Percentiles rank a stretch among this genome's conserved stretches.
Conservation (phyloP, 2,113 vertebrate species). For the Piliocolobus tephrosceles region DNA sequence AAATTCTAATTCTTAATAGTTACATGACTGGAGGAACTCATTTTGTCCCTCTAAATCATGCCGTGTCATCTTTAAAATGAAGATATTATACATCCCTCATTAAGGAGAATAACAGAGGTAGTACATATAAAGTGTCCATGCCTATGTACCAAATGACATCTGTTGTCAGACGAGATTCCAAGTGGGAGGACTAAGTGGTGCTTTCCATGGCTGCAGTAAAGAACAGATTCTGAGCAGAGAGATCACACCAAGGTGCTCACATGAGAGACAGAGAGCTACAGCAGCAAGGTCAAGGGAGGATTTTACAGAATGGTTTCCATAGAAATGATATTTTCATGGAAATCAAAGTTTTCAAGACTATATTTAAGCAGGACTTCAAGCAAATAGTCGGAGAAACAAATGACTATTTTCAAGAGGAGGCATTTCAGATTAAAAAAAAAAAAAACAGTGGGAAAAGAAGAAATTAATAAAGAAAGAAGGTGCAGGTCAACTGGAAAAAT, state of each 20-base stretch:
- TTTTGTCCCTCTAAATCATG: neutral
- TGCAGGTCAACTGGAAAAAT: neutral
- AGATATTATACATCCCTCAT: neutral
- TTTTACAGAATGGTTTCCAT: neutral
- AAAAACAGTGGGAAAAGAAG: neutral
- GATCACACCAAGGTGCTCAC: neutral
- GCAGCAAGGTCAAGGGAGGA: neutral
- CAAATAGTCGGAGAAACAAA: neutral
- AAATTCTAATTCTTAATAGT: neutral
- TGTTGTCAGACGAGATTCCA: neutral
- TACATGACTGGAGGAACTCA: neutral
- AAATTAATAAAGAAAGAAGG: neutral
- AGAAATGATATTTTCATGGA: conserved; percentile 14
- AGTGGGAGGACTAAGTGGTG: neutral
- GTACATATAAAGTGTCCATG: neutral
- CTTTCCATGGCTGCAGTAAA: neutral
- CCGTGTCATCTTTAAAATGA: neutral
- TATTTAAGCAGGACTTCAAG: neutral
- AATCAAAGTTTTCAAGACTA: conserved; percentile 1
- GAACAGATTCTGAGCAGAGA: neutral
- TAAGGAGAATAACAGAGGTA: neutral
- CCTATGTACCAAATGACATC: neutral
- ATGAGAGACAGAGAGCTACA: neutral
- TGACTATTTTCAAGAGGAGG: neutral
- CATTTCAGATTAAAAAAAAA: neutral